phyloP scores from a whole-genome alignment of 2,888 invertebrate genomes.

The Galeopsomyia nigrocyanea region DNA sequence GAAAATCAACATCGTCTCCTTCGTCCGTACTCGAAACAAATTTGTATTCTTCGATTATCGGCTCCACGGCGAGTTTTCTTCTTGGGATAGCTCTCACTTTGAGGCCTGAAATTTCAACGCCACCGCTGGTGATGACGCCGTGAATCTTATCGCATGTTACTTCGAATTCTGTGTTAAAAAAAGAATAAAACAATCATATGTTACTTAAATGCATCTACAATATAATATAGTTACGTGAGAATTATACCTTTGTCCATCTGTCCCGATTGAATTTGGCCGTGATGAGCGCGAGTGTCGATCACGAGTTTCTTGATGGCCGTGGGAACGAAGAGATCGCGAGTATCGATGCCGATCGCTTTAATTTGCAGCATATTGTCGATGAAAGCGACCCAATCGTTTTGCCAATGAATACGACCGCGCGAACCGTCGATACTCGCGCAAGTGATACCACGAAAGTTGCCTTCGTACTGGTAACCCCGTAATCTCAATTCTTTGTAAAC shows the following conservation, averaged over 20 bases:
- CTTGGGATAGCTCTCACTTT: conserved; percentile 72
- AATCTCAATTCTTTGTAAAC: conserved; percentile 69
- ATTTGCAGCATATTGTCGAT: conserved; percentile 79
- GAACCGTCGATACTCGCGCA: conserved; percentile 67
- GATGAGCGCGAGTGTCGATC: conserved; percentile 71
- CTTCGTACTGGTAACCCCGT: conserved; percentile 72
- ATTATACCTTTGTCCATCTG: conserved; percentile 59
- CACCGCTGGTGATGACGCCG: conserved; percentile 70
- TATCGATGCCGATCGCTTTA: conserved; percentile 69
- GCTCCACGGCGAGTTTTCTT: conserved; percentile 68
- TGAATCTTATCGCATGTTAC: conserved; percentile 65
- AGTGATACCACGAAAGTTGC: conserved; percentile 70
- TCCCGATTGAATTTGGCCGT: conserved; percentile 54
- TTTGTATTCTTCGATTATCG: conserved; percentile 72
- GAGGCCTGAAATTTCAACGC: conserved; percentile 73
- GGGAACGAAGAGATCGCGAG: conserved; percentile 72
- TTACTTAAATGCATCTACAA: too few relatives aligned
- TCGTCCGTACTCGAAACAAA: conserved; percentile 71
- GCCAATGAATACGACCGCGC: conserved; percentile 70
- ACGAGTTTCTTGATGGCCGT: conserved; percentile 72
- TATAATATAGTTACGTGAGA: too few relatives aligned
- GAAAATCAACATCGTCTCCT: conserved; percentile 50
- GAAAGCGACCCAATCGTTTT: conserved; percentile 78
- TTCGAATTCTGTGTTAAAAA: conserved; percentile 61
- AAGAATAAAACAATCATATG: neutral